phyloP scores from a whole-genome alignment of 2,888 invertebrate species.

The Drosophila rellima region DNA sequence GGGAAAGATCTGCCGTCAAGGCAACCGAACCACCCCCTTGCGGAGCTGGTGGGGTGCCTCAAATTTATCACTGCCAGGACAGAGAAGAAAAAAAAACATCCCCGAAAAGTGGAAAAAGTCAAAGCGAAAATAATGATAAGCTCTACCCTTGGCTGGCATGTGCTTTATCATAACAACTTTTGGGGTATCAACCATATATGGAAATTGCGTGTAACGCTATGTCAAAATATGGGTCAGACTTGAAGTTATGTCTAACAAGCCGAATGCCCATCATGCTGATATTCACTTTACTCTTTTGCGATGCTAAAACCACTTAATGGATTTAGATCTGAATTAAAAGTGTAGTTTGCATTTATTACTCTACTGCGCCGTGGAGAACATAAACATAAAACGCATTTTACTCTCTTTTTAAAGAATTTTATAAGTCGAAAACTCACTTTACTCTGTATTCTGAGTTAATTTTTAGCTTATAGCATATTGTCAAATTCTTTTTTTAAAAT shows the following conservation, averaged over 20 bases:
- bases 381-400: neutral
- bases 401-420: neutral
- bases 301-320: neutral
- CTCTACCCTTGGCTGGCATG: constrained; percentile 31
- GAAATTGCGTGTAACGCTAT: constrained; percentile 51
- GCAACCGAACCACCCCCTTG: constrained; percentile 34
- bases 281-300: constrained; percentile 18
- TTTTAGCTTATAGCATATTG: too few relatives aligned
- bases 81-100: constrained; percentile 40
- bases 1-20: constrained; percentile 24
- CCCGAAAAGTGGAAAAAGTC: constrained; percentile 44
- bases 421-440: too few relatives aligned
- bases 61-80: constrained; percentile 59
- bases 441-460: too few relatives aligned
- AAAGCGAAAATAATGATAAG: constrained; percentile 50
- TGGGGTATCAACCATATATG: constrained; percentile 28
- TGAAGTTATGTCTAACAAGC: constrained; percentile 3
- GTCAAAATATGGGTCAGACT: constrained; percentile 35
- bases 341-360: neutral
- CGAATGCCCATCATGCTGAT: constrained; percentile 5
- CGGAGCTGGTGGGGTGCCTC: constrained; percentile 28
- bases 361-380: neutral
- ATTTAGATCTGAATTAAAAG: neutral
- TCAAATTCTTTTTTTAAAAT: too few relatives aligned
- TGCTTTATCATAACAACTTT: constrained; percentile 45